phyloP scores from a whole-genome alignment of 2,113 vertebrate genomes.

The Hypanus sabinus region DNA sequence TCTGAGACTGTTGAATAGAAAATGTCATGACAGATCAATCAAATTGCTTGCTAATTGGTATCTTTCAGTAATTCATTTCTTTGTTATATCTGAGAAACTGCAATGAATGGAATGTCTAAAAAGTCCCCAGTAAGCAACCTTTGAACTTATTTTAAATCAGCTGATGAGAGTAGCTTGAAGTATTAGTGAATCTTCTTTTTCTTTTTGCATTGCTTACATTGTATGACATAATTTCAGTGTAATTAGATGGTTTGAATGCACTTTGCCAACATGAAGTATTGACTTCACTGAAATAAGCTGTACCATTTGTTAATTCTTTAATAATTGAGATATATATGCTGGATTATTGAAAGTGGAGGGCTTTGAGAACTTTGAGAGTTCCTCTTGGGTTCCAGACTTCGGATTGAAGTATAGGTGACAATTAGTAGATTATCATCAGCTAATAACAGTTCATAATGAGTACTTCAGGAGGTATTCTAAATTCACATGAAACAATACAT shows the following conservation, averaged over 20 bases:
- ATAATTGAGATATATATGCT: neutral
- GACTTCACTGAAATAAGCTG: no score
- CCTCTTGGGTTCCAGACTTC: neutral
- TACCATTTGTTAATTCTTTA: no score
- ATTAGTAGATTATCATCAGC: neutral
- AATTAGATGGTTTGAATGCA: no score
- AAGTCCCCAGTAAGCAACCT: neutral
- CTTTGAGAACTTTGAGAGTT: neutral
- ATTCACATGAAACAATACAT: neutral
- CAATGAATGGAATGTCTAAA: neutral
- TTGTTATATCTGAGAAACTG: neutral
- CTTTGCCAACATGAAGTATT: no score
- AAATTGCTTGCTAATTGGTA: constrained; percentile 15
- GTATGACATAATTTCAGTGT: no score
- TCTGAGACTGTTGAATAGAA: neutral
- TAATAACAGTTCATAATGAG: neutral
- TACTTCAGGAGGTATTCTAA: neutral
- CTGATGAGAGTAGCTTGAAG: neutral
- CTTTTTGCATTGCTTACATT: neutral
- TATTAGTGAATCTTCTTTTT: neutral
- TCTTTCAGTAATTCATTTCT: neutral
- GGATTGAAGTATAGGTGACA: neutral
- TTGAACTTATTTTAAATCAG: neutral
- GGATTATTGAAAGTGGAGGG: neutral
- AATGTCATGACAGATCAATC: constrained; percentile 19